Evolutionary conservation across 2,888 invertebrate species (phyloP).

Genomic region (Ischnura elegans): DNA sequence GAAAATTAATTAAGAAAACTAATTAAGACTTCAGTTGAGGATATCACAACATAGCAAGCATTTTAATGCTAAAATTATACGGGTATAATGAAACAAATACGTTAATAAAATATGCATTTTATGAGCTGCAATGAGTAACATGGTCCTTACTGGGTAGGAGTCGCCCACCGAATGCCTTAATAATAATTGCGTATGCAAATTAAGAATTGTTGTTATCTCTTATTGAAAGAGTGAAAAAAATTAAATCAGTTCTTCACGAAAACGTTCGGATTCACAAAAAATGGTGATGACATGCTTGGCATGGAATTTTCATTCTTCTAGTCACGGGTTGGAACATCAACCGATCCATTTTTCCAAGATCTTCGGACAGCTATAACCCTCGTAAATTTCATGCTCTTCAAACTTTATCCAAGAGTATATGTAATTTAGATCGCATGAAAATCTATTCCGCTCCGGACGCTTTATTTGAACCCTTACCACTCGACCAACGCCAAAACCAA

Average conservation of each 20-base stretch:
- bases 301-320: neutral
- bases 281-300: neutral
- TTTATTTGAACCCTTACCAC: neutral
- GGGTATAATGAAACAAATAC: no score
- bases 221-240: neutral
- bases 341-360: neutral
- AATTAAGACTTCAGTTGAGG: no score
- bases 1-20: no score
- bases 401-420: neutral
- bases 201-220: neutral
- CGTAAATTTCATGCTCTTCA: neutral
- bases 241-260: neutral
- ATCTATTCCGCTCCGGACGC: neutral
- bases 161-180: no score
- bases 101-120: no score
- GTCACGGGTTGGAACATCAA: neutral
- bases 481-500: neutral
- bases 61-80: no score
- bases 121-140: no score
- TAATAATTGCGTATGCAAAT: no score
- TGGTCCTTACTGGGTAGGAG: no score
- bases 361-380: neutral
- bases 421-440: neutral
- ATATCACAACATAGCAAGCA: no score
- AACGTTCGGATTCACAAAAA: neutral